Evolutionary conservation across 1,140 invertebrate genomes (phyloP).

Genomic region (Formica exsecta): DNA sequence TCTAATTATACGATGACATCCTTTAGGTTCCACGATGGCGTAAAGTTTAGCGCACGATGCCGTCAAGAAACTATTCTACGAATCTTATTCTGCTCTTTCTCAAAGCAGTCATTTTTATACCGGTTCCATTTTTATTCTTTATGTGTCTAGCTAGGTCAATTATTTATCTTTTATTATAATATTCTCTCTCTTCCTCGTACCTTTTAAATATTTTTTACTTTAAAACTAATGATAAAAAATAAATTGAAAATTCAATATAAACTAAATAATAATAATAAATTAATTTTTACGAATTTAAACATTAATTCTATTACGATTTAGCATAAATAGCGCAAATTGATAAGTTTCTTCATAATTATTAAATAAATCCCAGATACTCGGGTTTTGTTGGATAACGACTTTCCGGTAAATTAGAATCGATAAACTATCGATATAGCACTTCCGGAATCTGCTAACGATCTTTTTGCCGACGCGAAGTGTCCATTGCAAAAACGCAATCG

Average conservation of each 20-base stretch:
- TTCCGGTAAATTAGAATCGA: slow-evolving; percentile 69
- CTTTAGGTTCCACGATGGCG: slow-evolving; percentile 48
- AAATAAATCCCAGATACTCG: slow-evolving; percentile 40
- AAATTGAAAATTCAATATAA: no score
- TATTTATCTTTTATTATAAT: slow-evolving; percentile 1
- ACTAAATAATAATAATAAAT: no score
- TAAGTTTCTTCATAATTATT: slow-evolving; percentile 34
- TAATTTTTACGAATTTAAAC: neutral
- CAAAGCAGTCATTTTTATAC: slow-evolving; percentile 45
- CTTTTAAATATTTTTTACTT: neutral
- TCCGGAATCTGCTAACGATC: slow-evolving; percentile 61
- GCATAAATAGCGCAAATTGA: neutral
- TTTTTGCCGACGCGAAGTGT: slow-evolving; percentile 55
- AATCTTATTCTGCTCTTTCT: slow-evolving; percentile 59
- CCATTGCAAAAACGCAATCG: slow-evolving; percentile 53
- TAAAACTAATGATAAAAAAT: neutral
- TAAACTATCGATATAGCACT: slow-evolving; percentile 64
- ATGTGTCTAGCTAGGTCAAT: neutral
- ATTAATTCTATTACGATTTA: neutral
- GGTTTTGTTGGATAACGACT: slow-evolving; percentile 62
- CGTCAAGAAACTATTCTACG: slow-evolving; percentile 33
- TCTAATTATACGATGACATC: slow-evolving; percentile 64
- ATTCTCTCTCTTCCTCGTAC: neutral
- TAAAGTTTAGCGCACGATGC: slow-evolving; percentile 43
- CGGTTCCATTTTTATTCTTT: neutral